phyloP scores from a whole-genome alignment of 2,113 vertebrate species.

The Grallaria varia region DNA sequence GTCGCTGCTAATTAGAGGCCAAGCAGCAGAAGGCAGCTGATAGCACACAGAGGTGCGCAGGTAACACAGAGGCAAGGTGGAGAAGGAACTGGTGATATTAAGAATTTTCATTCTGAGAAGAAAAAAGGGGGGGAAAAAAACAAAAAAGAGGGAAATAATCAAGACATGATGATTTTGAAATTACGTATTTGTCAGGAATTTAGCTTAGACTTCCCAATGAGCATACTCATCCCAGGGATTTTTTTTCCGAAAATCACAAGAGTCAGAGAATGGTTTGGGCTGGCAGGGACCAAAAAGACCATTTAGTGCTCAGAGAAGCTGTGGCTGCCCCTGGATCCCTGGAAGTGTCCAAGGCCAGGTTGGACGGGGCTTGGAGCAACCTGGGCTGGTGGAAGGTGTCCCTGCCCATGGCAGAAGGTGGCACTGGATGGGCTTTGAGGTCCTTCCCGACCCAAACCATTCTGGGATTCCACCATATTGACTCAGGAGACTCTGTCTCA shows the following conservation, averaged over 20 bases:
- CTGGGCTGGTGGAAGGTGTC: neutral
- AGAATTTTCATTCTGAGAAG: neutral
- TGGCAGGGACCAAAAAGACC: neutral
- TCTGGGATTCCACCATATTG: neutral
- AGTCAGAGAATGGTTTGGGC: neutral
- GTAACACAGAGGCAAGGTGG: neutral
- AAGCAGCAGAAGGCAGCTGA: neutral
- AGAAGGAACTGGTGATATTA: neutral
- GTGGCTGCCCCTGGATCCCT: neutral
- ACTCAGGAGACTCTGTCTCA: neutral
- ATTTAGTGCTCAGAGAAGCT: neutral
- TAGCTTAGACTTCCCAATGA: neutral
- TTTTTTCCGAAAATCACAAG: neutral
- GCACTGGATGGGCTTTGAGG: rapidly evolving
- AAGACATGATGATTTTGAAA: neutral
- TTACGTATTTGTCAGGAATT: neutral
- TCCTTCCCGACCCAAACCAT: too few species aligned
- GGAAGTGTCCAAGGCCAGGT: rapidly evolving
- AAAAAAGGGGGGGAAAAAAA: neutral
- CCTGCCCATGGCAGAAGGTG: neutral
- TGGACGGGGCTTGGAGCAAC: neutral
- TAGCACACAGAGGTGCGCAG: neutral
- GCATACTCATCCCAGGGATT: neutral
- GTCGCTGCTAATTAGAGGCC: neutral
- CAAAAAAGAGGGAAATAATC: neutral